Evolutionary conservation across 1,140 invertebrate species (phyloP).

Genomic region (Meteorus sp.): DNA sequence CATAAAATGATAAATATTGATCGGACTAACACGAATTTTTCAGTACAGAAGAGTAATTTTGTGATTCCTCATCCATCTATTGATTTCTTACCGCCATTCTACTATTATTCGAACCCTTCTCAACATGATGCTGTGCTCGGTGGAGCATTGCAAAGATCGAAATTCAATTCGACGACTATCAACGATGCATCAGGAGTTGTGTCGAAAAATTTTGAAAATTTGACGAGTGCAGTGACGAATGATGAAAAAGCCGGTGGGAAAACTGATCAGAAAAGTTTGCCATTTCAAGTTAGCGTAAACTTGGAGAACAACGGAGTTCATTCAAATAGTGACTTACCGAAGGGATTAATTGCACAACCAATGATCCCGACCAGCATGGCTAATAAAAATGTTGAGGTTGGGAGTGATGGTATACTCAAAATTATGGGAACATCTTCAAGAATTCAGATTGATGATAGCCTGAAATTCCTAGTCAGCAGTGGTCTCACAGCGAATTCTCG

Average conservation of each 20-base stretch:
- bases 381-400: no score
- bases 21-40: not conserved
- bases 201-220: not conserved
- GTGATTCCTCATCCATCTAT: not conserved
- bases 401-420: no score
- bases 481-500: not conserved
- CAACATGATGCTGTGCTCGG: constrained; percentile 10
- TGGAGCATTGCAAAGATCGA: not conserved
- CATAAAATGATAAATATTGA: not conserved
- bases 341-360: constrained; percentile 33
- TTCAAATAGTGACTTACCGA: constrained; percentile 31
- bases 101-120: constrained; percentile 15
- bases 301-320: constrained; percentile 30
- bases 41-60: not conserved
- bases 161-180: not conserved
- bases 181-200: not conserved
- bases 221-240: not conserved
- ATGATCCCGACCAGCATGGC: no score
- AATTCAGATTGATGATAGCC: not conserved
- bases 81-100: constrained; percentile 20
- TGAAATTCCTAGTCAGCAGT: not conserved
- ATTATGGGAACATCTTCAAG: no score
- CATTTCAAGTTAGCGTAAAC: constrained; percentile 36
- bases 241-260: constrained; percentile 27
- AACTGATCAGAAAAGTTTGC: constrained; percentile 34